Conservation (phyloP, 2,113 vertebrate species). For the Pseudonaja textilis region DNA sequence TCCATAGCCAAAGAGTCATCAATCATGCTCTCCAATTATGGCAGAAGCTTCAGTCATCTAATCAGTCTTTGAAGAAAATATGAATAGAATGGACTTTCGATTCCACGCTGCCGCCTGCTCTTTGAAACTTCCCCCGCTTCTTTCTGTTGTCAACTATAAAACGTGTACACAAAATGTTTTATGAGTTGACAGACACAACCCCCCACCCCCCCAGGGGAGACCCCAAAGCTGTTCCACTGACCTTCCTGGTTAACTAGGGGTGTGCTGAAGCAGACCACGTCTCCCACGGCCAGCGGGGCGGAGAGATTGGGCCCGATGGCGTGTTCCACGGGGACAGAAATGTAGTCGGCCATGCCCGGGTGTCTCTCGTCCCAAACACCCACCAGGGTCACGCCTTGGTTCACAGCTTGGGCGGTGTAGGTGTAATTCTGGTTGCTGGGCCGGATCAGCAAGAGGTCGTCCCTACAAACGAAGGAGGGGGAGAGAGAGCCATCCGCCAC, state of each 20-base stretch:
- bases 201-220: fast-evolving
- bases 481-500: not conserved
- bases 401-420: constrained; percentile 67
- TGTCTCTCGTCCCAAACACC: constrained; percentile 64
- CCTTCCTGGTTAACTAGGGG: constrained; percentile 63
- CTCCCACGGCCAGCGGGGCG: constrained; percentile 52
- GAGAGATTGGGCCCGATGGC: constrained; percentile 63
- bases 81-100: too few relatives aligned
- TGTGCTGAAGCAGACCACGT: constrained; percentile 72
- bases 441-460: constrained; percentile 68
- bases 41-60: too few relatives aligned
- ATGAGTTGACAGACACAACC: too few relatives aligned
- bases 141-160: too few relatives aligned
- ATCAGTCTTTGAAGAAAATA: too few relatives aligned
- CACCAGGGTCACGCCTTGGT: constrained; percentile 66
- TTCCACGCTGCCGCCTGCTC: too few relatives aligned
- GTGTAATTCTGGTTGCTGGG: constrained; percentile 62
- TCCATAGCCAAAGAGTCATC: too few relatives aligned
- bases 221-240: constrained; percentile 17
- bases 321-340: constrained; percentile 65
- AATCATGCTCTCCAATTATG: too few relatives aligned
- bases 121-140: too few relatives aligned
- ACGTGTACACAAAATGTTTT: too few relatives aligned
- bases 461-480: constrained; percentile 47
- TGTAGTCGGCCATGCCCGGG: constrained; percentile 68